These are phyloP conservation scores for Pseudomyrmex sp. DNA, from an alignment of 1,140 invertebrate genomes.

Conservation along the genomic window DNA sequence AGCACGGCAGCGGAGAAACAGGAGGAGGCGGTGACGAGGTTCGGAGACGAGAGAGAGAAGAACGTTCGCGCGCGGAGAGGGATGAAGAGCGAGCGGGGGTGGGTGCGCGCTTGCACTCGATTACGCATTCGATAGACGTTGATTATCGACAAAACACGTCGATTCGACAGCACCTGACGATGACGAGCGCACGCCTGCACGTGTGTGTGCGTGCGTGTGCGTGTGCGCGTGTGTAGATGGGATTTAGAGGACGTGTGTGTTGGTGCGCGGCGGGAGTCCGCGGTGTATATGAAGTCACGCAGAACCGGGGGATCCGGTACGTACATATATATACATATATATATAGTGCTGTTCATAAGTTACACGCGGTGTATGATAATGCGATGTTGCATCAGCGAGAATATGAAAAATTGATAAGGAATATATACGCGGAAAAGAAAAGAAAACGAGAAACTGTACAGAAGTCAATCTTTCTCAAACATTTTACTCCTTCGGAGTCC, in stretches of 20 bases:
- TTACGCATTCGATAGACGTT: slow-evolving; percentile 75
- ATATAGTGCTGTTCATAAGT: slow-evolving; percentile 28
- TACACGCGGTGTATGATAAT: neutral
- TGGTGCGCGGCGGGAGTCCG: slow-evolving; percentile 47
- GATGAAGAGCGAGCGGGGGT: slow-evolving; percentile 39
- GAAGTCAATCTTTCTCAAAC: too few relatives aligned
- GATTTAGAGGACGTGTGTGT: neutral
- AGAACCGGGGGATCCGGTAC: slow-evolving; percentile 5
- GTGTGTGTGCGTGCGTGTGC: slow-evolving; percentile 35
- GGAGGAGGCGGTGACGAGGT: neutral
- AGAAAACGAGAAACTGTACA: too few relatives aligned
- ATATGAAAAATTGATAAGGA: neutral
- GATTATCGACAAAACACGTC: slow-evolving; percentile 77
- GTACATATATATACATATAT: too few relatives aligned
- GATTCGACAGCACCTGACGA: slow-evolving; percentile 74
- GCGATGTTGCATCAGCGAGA: neutral
- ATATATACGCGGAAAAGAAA: too few relatives aligned
- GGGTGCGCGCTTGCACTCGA: slow-evolving; percentile 72
- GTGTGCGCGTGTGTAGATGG: slow-evolving; percentile 4
- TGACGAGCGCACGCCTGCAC: slow-evolving; percentile 67
- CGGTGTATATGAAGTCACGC: slow-evolving; percentile 48
- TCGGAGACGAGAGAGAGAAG: too few relatives aligned
- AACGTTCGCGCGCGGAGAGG: neutral
- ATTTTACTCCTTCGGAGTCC: too few relatives aligned
- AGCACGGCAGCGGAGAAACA: slow-evolving; percentile 42